phyloP scores from a whole-genome alignment of 2,113 vertebrate species.

The Pelmatolapia mariae region DNA sequence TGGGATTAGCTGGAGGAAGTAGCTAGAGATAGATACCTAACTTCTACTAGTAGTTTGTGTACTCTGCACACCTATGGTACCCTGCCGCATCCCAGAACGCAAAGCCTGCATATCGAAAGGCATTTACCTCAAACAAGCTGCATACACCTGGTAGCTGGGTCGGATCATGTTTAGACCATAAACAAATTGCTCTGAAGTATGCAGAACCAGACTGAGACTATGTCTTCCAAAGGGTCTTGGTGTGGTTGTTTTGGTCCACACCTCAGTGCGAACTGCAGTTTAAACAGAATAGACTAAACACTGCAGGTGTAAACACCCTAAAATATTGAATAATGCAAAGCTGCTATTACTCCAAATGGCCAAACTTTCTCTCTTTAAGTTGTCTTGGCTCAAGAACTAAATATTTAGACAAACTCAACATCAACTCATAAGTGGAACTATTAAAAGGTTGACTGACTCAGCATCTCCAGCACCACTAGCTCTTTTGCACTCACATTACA shows the following conservation, averaged over 20 bases:
- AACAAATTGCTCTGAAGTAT: not conserved
- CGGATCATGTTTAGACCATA: not conserved
- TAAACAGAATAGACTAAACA: not conserved
- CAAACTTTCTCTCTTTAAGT: not conserved
- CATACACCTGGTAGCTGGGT: not conserved
- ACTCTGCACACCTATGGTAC: not conserved
- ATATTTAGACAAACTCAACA: not conserved
- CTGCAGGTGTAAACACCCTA: not conserved
- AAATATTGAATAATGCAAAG: not conserved
- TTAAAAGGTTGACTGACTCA: not conserved
- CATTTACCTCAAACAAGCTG: not conserved
- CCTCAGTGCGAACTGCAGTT: accelerated
- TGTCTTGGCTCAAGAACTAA: not conserved
- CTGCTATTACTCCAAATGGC: not conserved
- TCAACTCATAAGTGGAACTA: not conserved
- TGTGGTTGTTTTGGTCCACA: accelerated
- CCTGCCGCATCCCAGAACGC: accelerated
- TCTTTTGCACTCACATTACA: not conserved
- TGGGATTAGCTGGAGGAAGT: not conserved
- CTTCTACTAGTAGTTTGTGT: not conserved
- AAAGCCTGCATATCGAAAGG: not conserved
- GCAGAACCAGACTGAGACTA: not conserved
- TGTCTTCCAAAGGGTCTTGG: not conserved
- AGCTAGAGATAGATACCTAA: not conserved
- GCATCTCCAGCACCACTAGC: not conserved